phyloP scores from a whole-genome alignment of 2,888 invertebrate species.

The Boloria euphrosyne region DNA sequence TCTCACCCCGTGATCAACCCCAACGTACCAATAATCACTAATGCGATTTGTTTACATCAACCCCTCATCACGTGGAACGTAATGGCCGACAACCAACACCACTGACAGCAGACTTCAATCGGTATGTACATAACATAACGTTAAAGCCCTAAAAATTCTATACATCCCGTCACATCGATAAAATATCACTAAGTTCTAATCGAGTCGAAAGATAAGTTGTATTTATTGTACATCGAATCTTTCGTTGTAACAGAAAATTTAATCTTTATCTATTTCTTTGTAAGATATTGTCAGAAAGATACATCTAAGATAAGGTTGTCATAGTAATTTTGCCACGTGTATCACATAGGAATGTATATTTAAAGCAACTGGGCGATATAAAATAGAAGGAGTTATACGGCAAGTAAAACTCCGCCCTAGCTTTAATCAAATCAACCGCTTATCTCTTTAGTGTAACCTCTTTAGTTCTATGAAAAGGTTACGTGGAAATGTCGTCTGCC shows the following conservation, averaged over 20 bases:
- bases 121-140: conserved; percentile 39
- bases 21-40: conserved; percentile 46
- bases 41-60: conserved; percentile 59
- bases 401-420: conserved; percentile 11
- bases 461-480: conserved; percentile 27
- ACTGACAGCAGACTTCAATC: conserved; percentile 39
- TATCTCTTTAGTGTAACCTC: conserved; percentile 38
- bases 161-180: background rate
- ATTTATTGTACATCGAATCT: background rate
- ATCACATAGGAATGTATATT: background rate
- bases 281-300: background rate
- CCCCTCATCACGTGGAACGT: conserved; percentile 52
- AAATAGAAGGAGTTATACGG: background rate
- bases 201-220: background rate
- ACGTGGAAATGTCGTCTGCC: conserved; percentile 18
- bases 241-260: background rate
- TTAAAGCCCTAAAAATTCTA: background rate
- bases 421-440: conserved; percentile 41
- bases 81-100: conserved; percentile 44
- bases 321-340: conserved; percentile 18
- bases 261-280: background rate
- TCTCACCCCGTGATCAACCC: conserved; percentile 45
- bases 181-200: conserved; percentile 1
- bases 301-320: conserved; percentile 6
- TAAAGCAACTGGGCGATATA: background rate